Base-by-base conservation (phyloP, 30 jellyfish, hydroid and myxozoan genomes). In the Phacellophora camtschatica region DNA sequence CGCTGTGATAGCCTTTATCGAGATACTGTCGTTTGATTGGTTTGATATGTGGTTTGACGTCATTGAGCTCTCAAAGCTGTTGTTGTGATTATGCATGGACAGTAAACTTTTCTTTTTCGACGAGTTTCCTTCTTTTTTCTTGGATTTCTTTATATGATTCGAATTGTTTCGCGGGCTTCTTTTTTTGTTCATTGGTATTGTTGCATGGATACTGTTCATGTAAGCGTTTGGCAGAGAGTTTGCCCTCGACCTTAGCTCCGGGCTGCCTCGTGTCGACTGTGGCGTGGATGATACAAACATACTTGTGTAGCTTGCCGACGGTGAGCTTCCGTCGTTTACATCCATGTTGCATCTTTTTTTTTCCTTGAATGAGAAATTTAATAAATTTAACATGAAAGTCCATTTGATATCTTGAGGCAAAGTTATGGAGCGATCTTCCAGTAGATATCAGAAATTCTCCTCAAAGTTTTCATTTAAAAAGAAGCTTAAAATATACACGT, bases 231-330 rank as follows among this genome's bases (percentile, higher is more conserved):
- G 91, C 48, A 80, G 43, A 23, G 91, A 80, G 84, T 80, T 80
- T 13, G 91, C 64, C 78, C 91, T 64, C 77, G 91, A 80, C 35
- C 84, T 80, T 77, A 80, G 62, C n/a, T 58, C 69, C 25, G 91
- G 91, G 77, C 91, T 80, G 77, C 91, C 91, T 80, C 84, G 91
- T 62, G 66, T 27, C 53, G 91, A 80, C 20, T 80, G 91, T 32
- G 91, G 91, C 2, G 91, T 80, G 18, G 83, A 70, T 2, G 80
- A 53, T 10, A 70, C 71, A 19, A 80, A 53, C 91, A 80, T 80
- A 59, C 91, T 80, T 32, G 91, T 84, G 64, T 80, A 80, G 46
- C 81, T 80, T 33, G 82, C 55, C 5, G 91, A 54, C 1, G 91
- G 80, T 10, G 91, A 80, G 56, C 66, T 62, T 16, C 28, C 27